phyloP scores from a whole-genome alignment of 2,797 vertebrate genomes.

The Anolis apletophallus region DNA sequence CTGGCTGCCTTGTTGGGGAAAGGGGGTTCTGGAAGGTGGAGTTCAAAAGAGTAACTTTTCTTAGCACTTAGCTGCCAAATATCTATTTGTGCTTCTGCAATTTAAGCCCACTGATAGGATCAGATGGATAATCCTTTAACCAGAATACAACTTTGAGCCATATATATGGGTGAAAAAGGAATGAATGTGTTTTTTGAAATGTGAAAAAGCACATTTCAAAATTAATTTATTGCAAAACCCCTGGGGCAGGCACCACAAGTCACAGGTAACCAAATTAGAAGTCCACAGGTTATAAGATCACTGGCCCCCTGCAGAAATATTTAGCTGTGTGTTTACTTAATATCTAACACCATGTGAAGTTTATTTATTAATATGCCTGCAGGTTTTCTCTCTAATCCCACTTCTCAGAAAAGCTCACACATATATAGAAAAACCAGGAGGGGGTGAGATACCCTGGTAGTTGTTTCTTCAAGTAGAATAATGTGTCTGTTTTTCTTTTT shows the following conservation, averaged over 20 bases:
- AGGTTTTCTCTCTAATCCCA: constrained; percentile 82
- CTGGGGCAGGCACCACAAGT: constrained; percentile 68
- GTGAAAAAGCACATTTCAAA: constrained; percentile 50
- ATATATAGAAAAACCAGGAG: constrained; percentile 74
- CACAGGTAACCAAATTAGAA: constrained; percentile 82
- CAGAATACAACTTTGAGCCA: constrained; percentile 48
- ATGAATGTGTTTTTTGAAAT: background rate
- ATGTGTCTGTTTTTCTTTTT: constrained; percentile 46
- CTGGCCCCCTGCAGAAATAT: constrained; percentile 78
- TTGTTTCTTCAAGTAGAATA: constrained; percentile 75
- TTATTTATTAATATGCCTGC: constrained; percentile 86
- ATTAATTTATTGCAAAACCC: constrained; percentile 72
- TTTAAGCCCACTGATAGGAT: background rate
- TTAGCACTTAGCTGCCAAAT: background rate
- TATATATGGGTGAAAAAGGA: constrained; percentile 52
- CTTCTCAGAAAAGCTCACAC: constrained; percentile 78
- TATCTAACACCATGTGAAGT: constrained; percentile 84
- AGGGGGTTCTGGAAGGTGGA: too few relatives aligned
- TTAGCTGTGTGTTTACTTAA: constrained; percentile 84
- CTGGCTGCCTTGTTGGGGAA: too few relatives aligned
- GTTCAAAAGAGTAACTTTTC: too few relatives aligned
- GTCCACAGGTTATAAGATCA: constrained; percentile 81
- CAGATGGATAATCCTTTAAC: background rate
- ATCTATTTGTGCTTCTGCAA: background rate
- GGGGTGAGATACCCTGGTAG: constrained; percentile 73